Evolutionary conservation across 2,888 invertebrate genomes (phyloP), one percentile per base, ranked within the genome.

Genomic region (Brachyptera putata): DNA sequence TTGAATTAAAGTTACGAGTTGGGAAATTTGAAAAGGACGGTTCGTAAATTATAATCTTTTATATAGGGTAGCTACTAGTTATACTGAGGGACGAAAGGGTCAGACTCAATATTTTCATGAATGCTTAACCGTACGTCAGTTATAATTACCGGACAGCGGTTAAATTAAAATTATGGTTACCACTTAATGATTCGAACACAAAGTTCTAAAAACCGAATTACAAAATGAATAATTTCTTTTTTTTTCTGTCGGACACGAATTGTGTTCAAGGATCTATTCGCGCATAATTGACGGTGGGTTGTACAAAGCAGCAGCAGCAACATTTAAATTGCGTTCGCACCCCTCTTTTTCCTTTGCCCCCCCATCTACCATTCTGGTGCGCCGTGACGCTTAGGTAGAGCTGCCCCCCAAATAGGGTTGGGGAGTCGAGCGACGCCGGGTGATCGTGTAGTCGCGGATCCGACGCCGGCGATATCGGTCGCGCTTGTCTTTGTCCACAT

Each of bases 251-350:
- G n/a, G n/a, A 16, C 13, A 16, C 41, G 16, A 41, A 18, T 41
- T n/a, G n/a, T n/a, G n/a, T n/a, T n/a, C n/a, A n/a, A 30, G 34
- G 34, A 16, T 2, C 16, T 41, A 41, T 41, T 41, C 41, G 41
- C 16, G 5, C 21, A 16, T 41, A 41, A 41, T 41, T 13, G 41
- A 41, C 18, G 18, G 11, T 21, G 41, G 18, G 13, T 41, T 14
- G 5, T 3, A 16, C 2, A 41, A 3, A 41, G 21, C 7, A 41
- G 41, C 7, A 41, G 41, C 30, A 30, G 26, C 30, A 16, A 50
- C 16, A 26, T n/a, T 50, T 25, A 50, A 50, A n/a, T 50, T 4
- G 30, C 49, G 49, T 26, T 50, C 50, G 49, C 49, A 30, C 49
- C 26, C n/a, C n/a, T n/a, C n/a, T n/a, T n/a, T n/a, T n/a, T n/a